These are phyloP conservation scores for Cheilosia soror DNA, from an alignment of 2,888 invertebrate genomes.

Conservation along the genomic window DNA sequence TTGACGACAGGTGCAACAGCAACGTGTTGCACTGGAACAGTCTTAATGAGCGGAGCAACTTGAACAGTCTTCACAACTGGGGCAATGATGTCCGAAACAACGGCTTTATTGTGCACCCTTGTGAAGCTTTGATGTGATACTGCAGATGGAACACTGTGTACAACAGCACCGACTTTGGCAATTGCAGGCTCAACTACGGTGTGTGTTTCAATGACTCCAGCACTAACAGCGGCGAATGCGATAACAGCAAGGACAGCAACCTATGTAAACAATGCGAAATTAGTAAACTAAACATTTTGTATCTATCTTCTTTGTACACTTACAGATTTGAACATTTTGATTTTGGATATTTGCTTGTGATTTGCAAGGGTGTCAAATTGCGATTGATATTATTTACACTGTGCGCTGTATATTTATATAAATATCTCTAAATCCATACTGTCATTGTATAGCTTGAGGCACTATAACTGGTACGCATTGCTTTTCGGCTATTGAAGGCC, in stretches of 20 bases:
- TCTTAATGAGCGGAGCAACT: constrained; percentile 45
- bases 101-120: constrained; percentile 84
- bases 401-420: neutral
- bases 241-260: constrained; percentile 76
- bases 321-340: constrained; percentile 78
- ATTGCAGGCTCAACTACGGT: constrained; percentile 79
- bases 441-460: too few species aligned
- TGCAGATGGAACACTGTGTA: constrained; percentile 83
- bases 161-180: constrained; percentile 80
- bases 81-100: constrained; percentile 78
- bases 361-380: neutral
- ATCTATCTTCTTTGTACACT: constrained; percentile 24
- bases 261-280: constrained; percentile 33
- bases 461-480: too few species aligned
- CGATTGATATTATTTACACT: neutral
- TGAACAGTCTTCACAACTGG: constrained; percentile 77
- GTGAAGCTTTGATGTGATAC: constrained; percentile 85
- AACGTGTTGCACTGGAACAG: neutral
- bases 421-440: neutral
- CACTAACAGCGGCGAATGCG: constrained; percentile 78
- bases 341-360: neutral
- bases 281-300: neutral
- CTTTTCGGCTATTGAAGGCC: too few species aligned
- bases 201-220: constrained; percentile 79
- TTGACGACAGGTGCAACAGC: constrained; percentile 73